Conservation (phyloP, 1,140 invertebrate genomes). For the Papilio polytes region DNA sequence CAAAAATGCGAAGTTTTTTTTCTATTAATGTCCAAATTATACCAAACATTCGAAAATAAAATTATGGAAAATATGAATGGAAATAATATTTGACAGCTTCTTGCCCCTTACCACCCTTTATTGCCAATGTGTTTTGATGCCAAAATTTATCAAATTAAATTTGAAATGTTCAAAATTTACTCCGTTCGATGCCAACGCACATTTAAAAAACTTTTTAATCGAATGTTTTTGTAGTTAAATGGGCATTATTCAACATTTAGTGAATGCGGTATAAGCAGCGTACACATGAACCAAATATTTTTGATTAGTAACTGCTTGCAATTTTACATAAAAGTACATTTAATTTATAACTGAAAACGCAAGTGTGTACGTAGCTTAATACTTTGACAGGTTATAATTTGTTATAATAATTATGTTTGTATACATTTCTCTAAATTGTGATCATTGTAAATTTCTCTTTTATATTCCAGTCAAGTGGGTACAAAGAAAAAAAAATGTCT, state of each 20-base stretch:
- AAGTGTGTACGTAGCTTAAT: slow-evolving; percentile 34
- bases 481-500: slow-evolving; percentile 67
- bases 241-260: slow-evolving; percentile 32
- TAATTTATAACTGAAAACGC: not conserved
- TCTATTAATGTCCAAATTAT: no score
- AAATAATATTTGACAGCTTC: not conserved
- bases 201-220: not conserved
- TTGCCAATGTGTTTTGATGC: slow-evolving; percentile 12
- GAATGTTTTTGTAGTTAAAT: slow-evolving; percentile 6
- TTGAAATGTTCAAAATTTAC: slow-evolving; percentile 4
- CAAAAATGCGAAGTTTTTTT: no score
- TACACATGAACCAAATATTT: slow-evolving; percentile 32
- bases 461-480: slow-evolving; percentile 58
- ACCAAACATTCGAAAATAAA: no score
- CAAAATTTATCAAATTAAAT: slow-evolving; percentile 21
- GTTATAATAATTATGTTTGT: not conserved
- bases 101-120: not conserved
- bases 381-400: slow-evolving; percentile 13
- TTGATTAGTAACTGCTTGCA: not conserved
- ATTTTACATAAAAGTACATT: slow-evolving; percentile 13
- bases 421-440: slow-evolving; percentile 34
- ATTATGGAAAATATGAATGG: not conserved
- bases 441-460: slow-evolving; percentile 44
- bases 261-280: slow-evolving; percentile 2
- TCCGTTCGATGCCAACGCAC: slow-evolving; percentile 36